Evolutionary conservation across 2,113 vertebrate genomes (phyloP), one percentile per base, ranked within the genome.

Genomic region (Stegastes partitus): DNA sequence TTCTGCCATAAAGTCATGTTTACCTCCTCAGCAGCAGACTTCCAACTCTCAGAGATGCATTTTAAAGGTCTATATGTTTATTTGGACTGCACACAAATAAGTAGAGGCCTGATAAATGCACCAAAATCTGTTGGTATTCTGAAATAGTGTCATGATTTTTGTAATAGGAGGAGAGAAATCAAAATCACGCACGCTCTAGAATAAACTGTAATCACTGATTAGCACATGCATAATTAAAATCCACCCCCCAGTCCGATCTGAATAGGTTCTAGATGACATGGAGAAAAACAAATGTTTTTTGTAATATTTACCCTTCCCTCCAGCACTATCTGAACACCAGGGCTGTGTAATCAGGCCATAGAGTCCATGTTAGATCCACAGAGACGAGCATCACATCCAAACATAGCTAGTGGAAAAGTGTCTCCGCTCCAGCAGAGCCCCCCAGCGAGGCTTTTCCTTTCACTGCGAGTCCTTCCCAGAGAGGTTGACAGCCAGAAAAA

Each of bases 271-370:
- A 64, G 64, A 62, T 62, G 49, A 79, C 49, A 66, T 26, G 39
- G 21, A 75, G 53, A 59, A 68, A 55, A 74, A 63, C 7, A 83
- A 73, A 56, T 51, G 15, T 5, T 42, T 37, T 84, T 61, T 68
- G 39, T 25, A n/a, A 76, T 88, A 91, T 93, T 93, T 91, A 94
- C 94, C 93, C 82, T 90, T 89, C 80, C 91, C 90, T 91, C 84
- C 88, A 88, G 91, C 89, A 85, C 88, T 91, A 90, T 91, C 88
- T 90, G 89, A 86, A 84, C 81, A 83, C 74, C 82, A 82, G 85
- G 83, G 76, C 73, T 84, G 81, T 79, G 87, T 77, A 87, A 77
- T 92, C 86, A 90, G 88, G 89, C 89, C 87, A 83, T 70, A 82
- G 69, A 90, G 87, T 85, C 91, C 85, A 83, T 86, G 84, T 82